Percentiles rank a stretch among this genome's conserved stretches.
Conservation (phyloP, 2,888 invertebrate species). For the Trachelus iudaicus region DNA sequence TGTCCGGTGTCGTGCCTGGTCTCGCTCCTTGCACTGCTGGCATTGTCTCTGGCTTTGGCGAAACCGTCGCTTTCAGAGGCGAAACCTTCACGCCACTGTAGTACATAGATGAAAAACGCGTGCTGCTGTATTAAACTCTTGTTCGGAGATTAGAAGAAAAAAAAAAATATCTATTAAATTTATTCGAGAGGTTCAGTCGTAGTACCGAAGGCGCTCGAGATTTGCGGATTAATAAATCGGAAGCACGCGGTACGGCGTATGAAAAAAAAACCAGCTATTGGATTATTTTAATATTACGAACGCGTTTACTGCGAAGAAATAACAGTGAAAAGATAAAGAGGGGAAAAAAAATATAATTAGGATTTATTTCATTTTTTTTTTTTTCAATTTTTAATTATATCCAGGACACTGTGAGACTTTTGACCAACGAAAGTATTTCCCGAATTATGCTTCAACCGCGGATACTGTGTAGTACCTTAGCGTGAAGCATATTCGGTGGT, state of each 20-base stretch:
- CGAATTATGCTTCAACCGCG: background rate
- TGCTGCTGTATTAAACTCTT: background rate
- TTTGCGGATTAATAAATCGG: background rate
- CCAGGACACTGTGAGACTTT: background rate
- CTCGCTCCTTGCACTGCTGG: conserved; percentile 31
- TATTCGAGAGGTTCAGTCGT: background rate
- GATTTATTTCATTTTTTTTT: background rate
- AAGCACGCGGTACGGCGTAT: background rate
- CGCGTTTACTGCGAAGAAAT: background rate
- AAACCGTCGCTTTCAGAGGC: background rate
- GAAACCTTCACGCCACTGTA: background rate
- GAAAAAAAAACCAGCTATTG: background rate
- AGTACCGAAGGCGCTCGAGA: background rate
- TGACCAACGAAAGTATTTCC: background rate
- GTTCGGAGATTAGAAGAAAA: background rate
- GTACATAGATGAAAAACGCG: background rate
- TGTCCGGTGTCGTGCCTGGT: conserved; percentile 53
- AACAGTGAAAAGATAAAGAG: background rate
- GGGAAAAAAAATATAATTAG: background rate
- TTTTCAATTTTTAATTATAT: background rate
- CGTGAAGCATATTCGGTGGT: background rate
- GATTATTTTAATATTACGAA: background rate
- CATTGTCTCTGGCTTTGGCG: conserved; percentile 38
- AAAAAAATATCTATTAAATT: background rate
- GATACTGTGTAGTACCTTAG: background rate